These are phyloP conservation scores for Synchiropus splendidus DNA, from an alignment of 2,113 vertebrate genomes.

Conservation along the genomic window DNA sequence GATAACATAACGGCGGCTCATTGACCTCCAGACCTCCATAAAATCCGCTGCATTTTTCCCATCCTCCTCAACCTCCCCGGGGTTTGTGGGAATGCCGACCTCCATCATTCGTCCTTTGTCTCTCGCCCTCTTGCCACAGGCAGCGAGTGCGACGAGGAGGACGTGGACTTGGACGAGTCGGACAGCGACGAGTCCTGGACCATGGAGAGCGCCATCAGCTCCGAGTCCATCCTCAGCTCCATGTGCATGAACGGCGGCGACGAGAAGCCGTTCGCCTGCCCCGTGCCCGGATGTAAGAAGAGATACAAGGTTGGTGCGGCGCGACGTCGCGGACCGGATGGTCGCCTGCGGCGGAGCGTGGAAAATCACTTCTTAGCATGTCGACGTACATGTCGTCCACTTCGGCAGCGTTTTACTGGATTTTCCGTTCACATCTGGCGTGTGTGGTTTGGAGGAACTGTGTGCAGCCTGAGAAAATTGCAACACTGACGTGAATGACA, in stretches of 20 bases:
- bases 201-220: conserved; percentile 97
- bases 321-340: background rate
- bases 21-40: conserved; percentile 30
- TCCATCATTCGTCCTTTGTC: background rate
- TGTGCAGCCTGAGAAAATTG: conserved; percentile 63
- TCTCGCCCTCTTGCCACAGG: conserved; percentile 62
- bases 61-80: conserved; percentile 12
- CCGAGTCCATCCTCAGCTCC: conserved; percentile 93
- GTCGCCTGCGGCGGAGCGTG: conserved; percentile 14
- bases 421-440: conserved; percentile 67
- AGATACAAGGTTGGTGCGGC: conserved; percentile 83
- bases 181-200: conserved; percentile 99
- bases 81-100: conserved; percentile 13
- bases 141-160: conserved; percentile 95
- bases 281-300: conserved; percentile 96
- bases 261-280: conserved; percentile 97
- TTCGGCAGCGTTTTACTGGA: conserved; percentile 50
- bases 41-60: conserved; percentile 49
- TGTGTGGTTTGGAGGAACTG: conserved; percentile 58
- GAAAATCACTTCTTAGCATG: conserved; percentile 21
- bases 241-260: conserved; percentile 98
- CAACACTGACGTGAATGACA: conserved; percentile 54
- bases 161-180: conserved; percentile 94
- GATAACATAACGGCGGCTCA: conserved; percentile 14
- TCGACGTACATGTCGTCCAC: conserved; percentile 48